A percentile compares a stretch with the other conserved stretches of the same genome.
phyloP scores from a whole-genome alignment of 2,797 vertebrate species.

The Nannoperca australis region DNA sequence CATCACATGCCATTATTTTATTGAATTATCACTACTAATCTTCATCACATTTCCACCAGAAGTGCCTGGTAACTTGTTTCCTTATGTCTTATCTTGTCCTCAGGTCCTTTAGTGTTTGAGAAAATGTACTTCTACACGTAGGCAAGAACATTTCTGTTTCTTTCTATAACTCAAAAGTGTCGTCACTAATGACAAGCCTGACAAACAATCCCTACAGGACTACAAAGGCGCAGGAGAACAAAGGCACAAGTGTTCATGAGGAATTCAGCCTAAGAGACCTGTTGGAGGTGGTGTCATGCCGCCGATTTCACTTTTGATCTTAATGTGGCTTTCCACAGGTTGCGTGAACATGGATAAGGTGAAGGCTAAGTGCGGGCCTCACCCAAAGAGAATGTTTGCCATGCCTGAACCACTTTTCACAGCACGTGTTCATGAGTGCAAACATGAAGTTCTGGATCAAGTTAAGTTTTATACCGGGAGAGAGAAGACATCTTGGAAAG shows the following conservation, averaged over 20 bases:
- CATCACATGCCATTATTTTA: no score
- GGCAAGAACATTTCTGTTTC: background rate
- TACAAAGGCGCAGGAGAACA: constrained; percentile 35
- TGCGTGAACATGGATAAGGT: background rate
- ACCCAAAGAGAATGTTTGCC: background rate
- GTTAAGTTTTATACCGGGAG: background rate
- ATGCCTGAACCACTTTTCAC: background rate
- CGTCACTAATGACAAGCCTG: constrained; percentile 16
- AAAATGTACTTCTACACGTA: background rate
- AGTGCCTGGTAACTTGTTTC: background rate
- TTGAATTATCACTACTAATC: background rate
- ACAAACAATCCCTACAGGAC: background rate
- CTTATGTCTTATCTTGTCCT: background rate
- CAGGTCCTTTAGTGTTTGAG: background rate
- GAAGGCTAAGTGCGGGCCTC: background rate
- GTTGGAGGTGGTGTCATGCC: constrained; percentile 47
- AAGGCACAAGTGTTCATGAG: constrained; percentile 41
- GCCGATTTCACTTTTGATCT: background rate
- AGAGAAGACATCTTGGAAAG: background rate
- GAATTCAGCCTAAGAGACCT: constrained; percentile 10
- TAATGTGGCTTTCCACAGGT: background rate
- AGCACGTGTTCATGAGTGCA: background rate
- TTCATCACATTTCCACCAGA: background rate
- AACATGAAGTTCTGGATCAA: background rate
- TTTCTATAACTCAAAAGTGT: background rate